Conservation (phyloP, 2,113 vertebrate species). For the Podarcis raffonei region DNA sequence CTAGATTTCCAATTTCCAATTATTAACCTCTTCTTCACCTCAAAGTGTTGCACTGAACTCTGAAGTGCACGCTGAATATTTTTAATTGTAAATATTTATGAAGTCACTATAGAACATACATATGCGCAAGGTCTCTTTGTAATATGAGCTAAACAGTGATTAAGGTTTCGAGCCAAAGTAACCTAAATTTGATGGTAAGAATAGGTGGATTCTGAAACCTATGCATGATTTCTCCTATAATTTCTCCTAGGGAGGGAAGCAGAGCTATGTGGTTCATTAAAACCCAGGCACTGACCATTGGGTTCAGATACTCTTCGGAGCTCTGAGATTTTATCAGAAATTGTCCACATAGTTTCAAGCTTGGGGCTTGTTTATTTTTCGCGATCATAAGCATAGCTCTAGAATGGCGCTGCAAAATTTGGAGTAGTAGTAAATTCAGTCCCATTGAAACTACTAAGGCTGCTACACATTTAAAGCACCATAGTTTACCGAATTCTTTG, state of each 20-base stretch:
- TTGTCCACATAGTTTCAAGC: not conserved
- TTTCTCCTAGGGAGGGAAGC: not conserved
- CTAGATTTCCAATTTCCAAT: slow-evolving; percentile 29
- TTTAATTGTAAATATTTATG: not conserved
- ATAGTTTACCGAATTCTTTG: too few species aligned
- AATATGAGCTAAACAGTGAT: not conserved
- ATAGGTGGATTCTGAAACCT: not conserved
- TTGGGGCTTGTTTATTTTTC: not conserved
- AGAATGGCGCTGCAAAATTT: too few species aligned
- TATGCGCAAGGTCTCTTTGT: not conserved
- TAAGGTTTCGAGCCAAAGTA: not conserved
- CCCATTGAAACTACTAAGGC: not conserved
- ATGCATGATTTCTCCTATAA: not conserved
- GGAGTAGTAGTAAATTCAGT: not conserved
- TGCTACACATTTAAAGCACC: not conserved
- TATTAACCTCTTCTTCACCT: not conserved
- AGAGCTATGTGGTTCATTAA: not conserved
- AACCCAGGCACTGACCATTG: not conserved
- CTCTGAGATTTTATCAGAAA: not conserved
- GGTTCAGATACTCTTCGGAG: not conserved
- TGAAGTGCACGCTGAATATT: not conserved
- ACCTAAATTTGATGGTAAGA: not conserved
- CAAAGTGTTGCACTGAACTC: not conserved
- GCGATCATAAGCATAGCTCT: too few species aligned
- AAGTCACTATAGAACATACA: not conserved